These are phyloP conservation scores for Brachionus asplanchnoidis DNA, from an alignment of 1,140 invertebrate species.

Conservation along the genomic window DNA sequence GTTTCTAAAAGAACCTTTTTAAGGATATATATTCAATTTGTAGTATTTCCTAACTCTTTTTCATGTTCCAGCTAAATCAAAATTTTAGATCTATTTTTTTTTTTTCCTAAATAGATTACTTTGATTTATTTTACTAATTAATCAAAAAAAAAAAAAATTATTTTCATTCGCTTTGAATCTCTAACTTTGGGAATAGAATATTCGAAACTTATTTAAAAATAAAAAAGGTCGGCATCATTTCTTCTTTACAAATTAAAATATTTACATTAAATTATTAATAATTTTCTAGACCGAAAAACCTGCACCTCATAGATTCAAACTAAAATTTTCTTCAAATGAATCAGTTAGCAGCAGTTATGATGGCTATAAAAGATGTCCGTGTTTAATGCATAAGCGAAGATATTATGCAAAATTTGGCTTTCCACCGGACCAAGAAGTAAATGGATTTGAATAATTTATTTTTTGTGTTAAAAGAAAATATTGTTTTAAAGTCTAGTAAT, in stretches of 20 bases:
- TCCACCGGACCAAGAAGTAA: conserved; percentile 30
- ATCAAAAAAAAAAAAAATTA: too few relatives aligned
- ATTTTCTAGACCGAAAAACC: conserved; percentile 17
- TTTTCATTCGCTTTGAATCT: too few relatives aligned
- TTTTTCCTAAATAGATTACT: too few relatives aligned
- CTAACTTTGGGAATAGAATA: too few relatives aligned
- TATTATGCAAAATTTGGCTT: conserved; percentile 2
- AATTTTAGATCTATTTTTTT: too few relatives aligned
- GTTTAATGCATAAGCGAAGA: conserved; percentile 23
- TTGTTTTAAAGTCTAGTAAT: not conserved
- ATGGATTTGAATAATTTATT: not conserved
- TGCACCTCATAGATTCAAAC: conserved; percentile 4
- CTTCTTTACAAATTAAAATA: not conserved
- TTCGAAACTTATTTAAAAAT: too few relatives aligned
- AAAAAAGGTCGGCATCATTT: too few relatives aligned
- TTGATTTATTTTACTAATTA: too few relatives aligned
- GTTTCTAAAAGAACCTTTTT: too few relatives aligned
- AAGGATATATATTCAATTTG: too few relatives aligned
- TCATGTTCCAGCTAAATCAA: too few relatives aligned
- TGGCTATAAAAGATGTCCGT: conserved; percentile 37
- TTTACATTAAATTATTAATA: not conserved
- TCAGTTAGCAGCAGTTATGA: not conserved
- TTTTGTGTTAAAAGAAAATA: not conserved
- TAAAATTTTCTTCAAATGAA: not conserved
- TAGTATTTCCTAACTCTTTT: too few relatives aligned